Percentiles rank a stretch among this genome's conserved stretches.
phyloP scores from a whole-genome alignment of 2,113 vertebrate species.

The Triplophysa rosa region DNA sequence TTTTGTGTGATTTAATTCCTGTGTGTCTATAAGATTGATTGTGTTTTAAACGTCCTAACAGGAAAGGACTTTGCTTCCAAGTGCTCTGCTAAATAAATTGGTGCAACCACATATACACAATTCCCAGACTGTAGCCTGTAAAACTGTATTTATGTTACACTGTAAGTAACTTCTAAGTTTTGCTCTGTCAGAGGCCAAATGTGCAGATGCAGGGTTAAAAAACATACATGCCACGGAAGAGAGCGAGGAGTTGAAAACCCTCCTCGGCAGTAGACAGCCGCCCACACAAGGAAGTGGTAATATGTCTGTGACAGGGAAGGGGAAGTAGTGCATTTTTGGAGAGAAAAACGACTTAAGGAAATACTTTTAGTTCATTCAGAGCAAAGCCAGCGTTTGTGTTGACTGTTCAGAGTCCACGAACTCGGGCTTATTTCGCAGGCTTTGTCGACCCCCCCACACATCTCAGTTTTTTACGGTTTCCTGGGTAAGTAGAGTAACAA shows the following conservation, averaged over 20 bases:
- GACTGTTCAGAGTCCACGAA: conserved; percentile 91
- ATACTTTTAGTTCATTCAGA: conserved; percentile 71
- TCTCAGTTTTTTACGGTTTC: conserved; percentile 42
- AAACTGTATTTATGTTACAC: neutral
- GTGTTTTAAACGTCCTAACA: neutral
- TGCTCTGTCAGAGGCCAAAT: neutral
- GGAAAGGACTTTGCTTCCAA: neutral
- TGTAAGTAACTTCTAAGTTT: neutral
- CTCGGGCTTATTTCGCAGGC: conserved; percentile 60
- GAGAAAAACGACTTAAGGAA: conserved; percentile 47
- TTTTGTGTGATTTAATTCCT: conserved; percentile 17
- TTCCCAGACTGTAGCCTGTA: neutral
- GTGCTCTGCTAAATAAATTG: neutral
- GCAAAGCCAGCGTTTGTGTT: conserved; percentile 78
- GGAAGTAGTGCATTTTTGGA: conserved; percentile 65
- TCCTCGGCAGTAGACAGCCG: conserved; percentile 57
- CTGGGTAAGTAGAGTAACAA: conserved; percentile 71
- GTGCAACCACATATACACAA: neutral
- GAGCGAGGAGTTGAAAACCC: conserved; percentile 44
- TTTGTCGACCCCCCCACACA: conserved; percentile 47
- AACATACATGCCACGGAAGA: conserved; percentile 4
- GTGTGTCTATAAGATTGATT: neutral
- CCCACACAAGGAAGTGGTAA: conserved; percentile 82
- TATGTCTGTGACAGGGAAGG: conserved; percentile 73
- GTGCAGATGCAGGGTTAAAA: neutral